These are phyloP conservation scores for Entomobrya multifasciata DNA, from an alignment of 2,888 invertebrate species.

Conservation along the genomic window DNA sequence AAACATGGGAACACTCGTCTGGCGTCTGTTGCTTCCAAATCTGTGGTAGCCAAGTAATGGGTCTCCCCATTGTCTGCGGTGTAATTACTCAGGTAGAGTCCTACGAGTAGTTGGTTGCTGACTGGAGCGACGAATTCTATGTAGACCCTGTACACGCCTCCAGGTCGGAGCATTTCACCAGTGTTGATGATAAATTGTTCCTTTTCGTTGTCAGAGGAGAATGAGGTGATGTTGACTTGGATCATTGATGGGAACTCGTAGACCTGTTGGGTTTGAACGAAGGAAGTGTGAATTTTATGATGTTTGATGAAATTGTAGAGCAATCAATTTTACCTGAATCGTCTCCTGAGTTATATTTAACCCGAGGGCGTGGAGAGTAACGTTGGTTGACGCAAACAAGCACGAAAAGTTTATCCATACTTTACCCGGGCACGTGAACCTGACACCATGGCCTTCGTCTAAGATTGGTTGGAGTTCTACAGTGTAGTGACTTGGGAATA, in stretches of 20 bases:
- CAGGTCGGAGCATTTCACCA: constrained; percentile 24
- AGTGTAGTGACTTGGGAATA: constrained; percentile 64
- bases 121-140: constrained; percentile 71
- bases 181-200: constrained; percentile 63
- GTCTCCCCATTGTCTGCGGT: constrained; percentile 37
- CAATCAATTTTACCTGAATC: no score
- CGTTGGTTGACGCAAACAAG: not conserved
- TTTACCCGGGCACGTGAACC: constrained; percentile 74
- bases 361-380: constrained; percentile 65
- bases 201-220: constrained; percentile 36
- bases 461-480: constrained; percentile 72
- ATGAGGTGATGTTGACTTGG: constrained; percentile 12
- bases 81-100: constrained; percentile 72
- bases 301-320: no score
- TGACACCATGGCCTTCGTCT: constrained; percentile 49
- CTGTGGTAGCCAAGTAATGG: constrained; percentile 60
- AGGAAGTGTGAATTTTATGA: no score
- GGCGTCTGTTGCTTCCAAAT: constrained; percentile 60
- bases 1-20: constrained; percentile 64
- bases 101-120: constrained; percentile 52
- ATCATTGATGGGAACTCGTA: not conserved
- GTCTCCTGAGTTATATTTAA: constrained; percentile 41
- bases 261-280: no score
- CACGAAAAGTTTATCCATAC: constrained; percentile 67
- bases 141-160: constrained; percentile 62